These are phyloP conservation scores for Halcyon malimbica DNA, from an alignment of 2,113 vertebrate species.

Conservation along the genomic window DNA sequence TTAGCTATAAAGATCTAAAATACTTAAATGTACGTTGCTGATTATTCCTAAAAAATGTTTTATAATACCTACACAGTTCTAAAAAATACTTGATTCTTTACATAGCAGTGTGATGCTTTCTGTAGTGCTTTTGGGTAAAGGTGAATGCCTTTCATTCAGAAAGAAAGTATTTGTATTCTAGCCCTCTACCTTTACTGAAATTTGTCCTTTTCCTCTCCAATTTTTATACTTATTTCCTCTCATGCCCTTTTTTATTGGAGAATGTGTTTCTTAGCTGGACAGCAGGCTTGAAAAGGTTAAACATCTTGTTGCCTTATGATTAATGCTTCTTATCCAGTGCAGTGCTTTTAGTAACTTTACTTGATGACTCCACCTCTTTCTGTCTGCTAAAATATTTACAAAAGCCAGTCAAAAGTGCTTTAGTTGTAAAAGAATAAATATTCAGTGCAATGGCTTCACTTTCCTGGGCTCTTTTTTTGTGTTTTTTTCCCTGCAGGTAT, in stretches of 20 bases:
- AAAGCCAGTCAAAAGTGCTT: background rate
- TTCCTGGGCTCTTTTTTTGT: background rate
- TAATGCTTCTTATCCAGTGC: background rate
- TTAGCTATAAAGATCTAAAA: background rate
- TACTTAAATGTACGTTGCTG: background rate
- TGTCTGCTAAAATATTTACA: background rate
- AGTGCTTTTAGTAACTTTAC: background rate
- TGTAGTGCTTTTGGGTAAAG: background rate
- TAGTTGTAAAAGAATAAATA: background rate
- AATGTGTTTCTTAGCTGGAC: background rate
- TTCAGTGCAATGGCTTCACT: background rate
- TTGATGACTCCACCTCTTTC: background rate
- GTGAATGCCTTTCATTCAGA: background rate
- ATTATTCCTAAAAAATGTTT: background rate
- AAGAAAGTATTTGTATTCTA: background rate
- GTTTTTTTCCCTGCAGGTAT: constrained; percentile 80
- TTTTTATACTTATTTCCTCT: background rate
- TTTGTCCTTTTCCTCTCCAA: background rate
- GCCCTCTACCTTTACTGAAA: background rate
- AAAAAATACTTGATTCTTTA: background rate
- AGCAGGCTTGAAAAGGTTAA: background rate
- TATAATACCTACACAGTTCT: background rate
- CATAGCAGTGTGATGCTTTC: background rate
- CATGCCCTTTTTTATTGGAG: background rate
- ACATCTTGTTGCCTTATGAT: background rate